Evolutionary conservation across 2,797 vertebrate species (phyloP), one percentile per base, ranked within the genome.

Genomic region (Typhlichthys eigenmanni): DNA sequence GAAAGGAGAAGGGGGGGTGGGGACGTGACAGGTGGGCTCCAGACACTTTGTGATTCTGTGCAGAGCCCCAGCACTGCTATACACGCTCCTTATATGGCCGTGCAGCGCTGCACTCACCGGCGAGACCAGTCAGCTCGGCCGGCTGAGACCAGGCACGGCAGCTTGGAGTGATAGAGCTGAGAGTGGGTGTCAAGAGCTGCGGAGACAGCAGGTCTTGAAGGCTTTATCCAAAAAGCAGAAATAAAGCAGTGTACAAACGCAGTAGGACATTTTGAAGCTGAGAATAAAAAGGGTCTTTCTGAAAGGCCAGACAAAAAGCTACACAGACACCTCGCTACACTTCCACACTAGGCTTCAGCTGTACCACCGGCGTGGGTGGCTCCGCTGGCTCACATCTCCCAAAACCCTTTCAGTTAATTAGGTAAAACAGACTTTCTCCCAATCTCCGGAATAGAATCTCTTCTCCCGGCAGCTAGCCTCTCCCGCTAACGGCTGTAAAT

Each of bases 41-140:
- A 81, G 82, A 86, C 85, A 86, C 79, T 79, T 81, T 78, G 76
- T 85, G 87, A 88, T 79, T 81, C 65, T 89, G 77, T 79, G 72
- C 86, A 90, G 88, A 86, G 66, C 61, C 75, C 56, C 55, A 64
- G 57, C 45, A 69, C 68, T 38, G 47, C 74, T 14, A 29, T 29
- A 64, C 62, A 58, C 47, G 52, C 64, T 71, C 85, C 85, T 83
- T 87, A 85, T 86, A 85, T 75, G 82, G 88, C 0, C 62, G 66
- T 75, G 72, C 47, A 24, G 67, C n/a, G 59, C 66, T 56, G 71
- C 54, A 0, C 60, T 74, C 49, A 38, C 47, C 29, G 57, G 58
- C 58, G 54, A 71, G 45, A 62, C 63, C 2, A 58, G 64, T 47
- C 13, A 8, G 69, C 64, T 68, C 24, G 58, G 56, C 66, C 72